These are phyloP conservation scores for Poecilia latipinna DNA, from an alignment of 2,113 vertebrate species.

Conservation along the genomic window DNA sequence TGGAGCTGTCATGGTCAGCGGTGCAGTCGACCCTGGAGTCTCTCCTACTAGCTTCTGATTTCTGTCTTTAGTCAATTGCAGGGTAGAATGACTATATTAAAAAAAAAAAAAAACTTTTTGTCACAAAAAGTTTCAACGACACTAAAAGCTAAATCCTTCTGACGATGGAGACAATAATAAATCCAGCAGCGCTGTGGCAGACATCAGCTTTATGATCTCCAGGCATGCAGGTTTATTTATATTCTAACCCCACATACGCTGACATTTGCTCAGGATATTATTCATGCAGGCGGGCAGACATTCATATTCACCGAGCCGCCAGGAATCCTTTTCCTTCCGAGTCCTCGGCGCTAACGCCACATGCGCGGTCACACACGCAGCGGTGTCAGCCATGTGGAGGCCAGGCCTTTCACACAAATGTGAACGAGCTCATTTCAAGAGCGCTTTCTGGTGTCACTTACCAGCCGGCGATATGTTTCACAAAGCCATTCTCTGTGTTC, in stretches of 20 bases:
- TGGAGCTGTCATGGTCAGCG: not conserved
- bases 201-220: not conserved
- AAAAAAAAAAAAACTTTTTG: no score
- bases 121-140: not conserved
- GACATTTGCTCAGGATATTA: slow-evolving; percentile 61
- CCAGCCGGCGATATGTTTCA: slow-evolving; percentile 15
- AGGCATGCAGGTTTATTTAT: slow-evolving; percentile 45
- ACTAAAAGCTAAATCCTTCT: not conserved
- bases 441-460: slow-evolving; percentile 16
- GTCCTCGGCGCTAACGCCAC: slow-evolving; percentile 34
- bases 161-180: not conserved
- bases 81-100: no score
- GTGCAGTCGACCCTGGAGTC: not conserved
- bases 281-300: slow-evolving; percentile 57
- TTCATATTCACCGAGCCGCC: slow-evolving; percentile 64
- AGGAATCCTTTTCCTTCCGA: slow-evolving; percentile 40
- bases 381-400: not conserved
- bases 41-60: not conserved
- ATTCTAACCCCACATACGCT: slow-evolving; percentile 55
- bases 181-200: not conserved
- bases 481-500: not conserved
- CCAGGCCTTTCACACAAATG: not conserved
- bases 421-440: slow-evolving; percentile 1
- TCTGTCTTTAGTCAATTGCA: not conserved
- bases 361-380: slow-evolving; percentile 25